phyloP scores from a whole-genome alignment of 2,113 vertebrate genomes.

The Thamnophis sirtalis region DNA sequence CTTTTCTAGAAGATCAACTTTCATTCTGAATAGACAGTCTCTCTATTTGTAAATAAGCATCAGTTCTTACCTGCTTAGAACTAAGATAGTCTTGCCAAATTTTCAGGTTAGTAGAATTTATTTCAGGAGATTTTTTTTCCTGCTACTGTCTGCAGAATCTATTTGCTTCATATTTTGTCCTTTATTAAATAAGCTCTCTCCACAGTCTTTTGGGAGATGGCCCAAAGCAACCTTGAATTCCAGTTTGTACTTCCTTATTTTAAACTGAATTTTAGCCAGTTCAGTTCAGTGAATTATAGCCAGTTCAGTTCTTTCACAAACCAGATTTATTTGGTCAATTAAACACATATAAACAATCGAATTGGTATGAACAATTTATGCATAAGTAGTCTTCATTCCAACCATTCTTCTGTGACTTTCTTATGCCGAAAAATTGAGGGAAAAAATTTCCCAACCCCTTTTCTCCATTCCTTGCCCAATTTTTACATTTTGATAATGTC shows the following conservation, averaged over 20 bases:
- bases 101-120: neutral
- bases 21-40: neutral
- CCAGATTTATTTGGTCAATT: neutral
- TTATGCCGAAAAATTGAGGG: neutral
- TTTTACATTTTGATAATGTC: neutral
- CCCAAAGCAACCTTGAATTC: neutral
- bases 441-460: neutral
- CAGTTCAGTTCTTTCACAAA: neutral
- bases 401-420: neutral
- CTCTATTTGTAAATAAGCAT: neutral
- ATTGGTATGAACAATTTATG: neutral
- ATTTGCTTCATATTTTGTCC: neutral
- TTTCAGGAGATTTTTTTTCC: neutral
- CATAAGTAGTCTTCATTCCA: neutral
- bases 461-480: neutral
- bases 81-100: neutral
- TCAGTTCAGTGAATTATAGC: neutral
- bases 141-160: neutral
- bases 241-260: neutral
- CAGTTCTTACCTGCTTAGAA: neutral
- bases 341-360: neutral
- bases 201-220: neutral
- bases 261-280: neutral
- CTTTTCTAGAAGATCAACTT: neutral
- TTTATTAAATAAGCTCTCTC: neutral